Percentiles rank a stretch among this genome's conserved stretches.
Evolutionary conservation across 2,888 invertebrate genomes (phyloP).

Genomic region (Brenthis ino): DNA sequence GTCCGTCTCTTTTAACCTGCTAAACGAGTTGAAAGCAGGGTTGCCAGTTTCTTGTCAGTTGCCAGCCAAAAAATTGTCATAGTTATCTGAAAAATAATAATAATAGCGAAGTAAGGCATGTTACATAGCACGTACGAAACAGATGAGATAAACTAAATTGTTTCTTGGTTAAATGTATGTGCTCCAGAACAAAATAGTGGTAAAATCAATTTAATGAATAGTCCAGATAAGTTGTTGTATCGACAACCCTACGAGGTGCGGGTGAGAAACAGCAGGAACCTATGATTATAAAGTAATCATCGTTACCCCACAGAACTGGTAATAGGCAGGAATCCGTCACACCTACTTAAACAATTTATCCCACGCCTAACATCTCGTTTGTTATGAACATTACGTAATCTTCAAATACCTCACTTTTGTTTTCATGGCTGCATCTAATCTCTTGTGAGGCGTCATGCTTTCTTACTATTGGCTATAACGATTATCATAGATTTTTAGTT

Average conservation of each 20-base stretch:
- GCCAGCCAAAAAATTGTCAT: background rate
- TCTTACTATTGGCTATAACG: no score
- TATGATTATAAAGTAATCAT: slow-evolving; percentile 64
- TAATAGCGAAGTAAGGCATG: background rate
- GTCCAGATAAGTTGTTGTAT: background rate
- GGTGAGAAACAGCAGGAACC: slow-evolving; percentile 56
- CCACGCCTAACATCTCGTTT: slow-evolving; percentile 47
- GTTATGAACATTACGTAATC: slow-evolving; percentile 26
- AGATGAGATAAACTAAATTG: background rate
- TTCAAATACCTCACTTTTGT: slow-evolving; percentile 34
- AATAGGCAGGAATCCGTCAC: slow-evolving; percentile 54
- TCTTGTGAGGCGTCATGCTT: slow-evolving; percentile 12
- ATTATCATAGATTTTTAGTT: no score
- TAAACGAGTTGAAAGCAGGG: slow-evolving; percentile 43
- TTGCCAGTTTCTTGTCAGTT: background rate
- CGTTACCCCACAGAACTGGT: slow-evolving; percentile 48
- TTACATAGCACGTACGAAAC: no score
- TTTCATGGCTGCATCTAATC: slow-evolving; percentile 31
- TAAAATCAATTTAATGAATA: background rate
- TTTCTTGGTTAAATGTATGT: no score
- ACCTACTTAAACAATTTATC: slow-evolving; percentile 53
- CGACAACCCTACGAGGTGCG: slow-evolving; percentile 47
- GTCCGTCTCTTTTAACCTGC: slow-evolving; percentile 44
- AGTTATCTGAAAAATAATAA: background rate
- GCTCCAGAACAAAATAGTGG: no score